Percentiles rank a stretch among this genome's conserved stretches.
phyloP scores from a whole-genome alignment of 2,113 vertebrate genomes.

The Rana temporaria region DNA sequence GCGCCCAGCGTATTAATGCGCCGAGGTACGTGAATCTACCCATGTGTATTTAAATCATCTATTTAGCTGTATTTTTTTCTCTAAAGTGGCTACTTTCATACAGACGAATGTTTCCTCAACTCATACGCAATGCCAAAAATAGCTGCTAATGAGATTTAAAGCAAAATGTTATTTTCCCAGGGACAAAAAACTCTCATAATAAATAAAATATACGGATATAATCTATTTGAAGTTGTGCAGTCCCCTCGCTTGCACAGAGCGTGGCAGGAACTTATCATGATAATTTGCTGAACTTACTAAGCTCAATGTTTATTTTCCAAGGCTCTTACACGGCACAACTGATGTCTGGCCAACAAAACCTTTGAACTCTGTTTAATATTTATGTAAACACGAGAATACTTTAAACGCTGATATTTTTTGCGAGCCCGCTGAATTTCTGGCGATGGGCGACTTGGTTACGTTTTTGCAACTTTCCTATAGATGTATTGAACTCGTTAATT shows the following conservation, averaged over 20 bases:
- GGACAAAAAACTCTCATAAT: neutral
- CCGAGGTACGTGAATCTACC: too few relatives aligned
- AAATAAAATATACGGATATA: conserved; percentile 25
- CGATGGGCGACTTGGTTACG: conserved; percentile 12
- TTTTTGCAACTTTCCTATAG: neutral
- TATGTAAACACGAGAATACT: conserved; percentile 46
- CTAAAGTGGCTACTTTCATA: neutral
- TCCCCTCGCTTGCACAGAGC: conserved; percentile 8
- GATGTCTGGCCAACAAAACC: conserved; percentile 55
- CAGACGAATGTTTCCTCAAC: conserved; percentile 30
- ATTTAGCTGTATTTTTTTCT: too few relatives aligned
- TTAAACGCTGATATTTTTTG: conserved; percentile 32
- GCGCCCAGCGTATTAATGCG: too few relatives aligned
- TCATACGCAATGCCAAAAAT: conserved; percentile 32
- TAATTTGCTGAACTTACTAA: conserved; percentile 53
- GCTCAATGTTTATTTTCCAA: conserved; percentile 51
- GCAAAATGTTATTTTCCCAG: conserved; percentile 35
- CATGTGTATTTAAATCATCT: too few relatives aligned
- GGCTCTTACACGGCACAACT: conserved; percentile 41
- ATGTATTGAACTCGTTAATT: neutral
- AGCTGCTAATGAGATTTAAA: conserved; percentile 34
- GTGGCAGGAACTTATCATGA: conserved; percentile 43
- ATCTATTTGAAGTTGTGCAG: conserved; percentile 36
- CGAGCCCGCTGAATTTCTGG: conserved; percentile 22
- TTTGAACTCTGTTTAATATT: conserved; percentile 58